phyloP scores from a whole-genome alignment of 2,888 invertebrate species.

The Rhimphoctona megacephalus region DNA sequence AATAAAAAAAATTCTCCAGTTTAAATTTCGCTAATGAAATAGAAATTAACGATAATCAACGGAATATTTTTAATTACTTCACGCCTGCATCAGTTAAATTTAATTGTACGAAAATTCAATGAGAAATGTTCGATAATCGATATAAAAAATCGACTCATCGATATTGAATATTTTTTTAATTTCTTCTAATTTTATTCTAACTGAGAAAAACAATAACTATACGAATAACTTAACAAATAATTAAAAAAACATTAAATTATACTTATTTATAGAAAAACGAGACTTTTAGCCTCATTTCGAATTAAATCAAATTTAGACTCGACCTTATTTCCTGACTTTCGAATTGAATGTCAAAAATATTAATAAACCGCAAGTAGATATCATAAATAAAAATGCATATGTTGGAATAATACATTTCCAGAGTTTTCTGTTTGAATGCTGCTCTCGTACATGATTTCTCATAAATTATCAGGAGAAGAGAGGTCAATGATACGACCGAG shows the following conservation, averaged over 20 bases:
- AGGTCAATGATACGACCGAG: slow-evolving; percentile 59
- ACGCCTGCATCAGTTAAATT: too few species aligned
- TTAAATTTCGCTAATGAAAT: too few species aligned
- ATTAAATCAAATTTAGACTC: neutral
- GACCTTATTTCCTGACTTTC: neutral
- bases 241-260: neutral
- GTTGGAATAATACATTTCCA: neutral
- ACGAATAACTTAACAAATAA: neutral
- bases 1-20: too few species aligned
- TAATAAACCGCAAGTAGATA: neutral
- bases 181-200: too few species aligned
- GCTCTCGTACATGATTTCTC: neutral
- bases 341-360: neutral
- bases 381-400: neutral
- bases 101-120: too few species aligned
- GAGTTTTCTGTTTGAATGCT: neutral
- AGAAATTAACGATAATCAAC: too few species aligned
- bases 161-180: too few species aligned
- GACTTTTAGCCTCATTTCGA: neutral
- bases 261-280: neutral
- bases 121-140: too few species aligned
- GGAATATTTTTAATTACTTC: too few species aligned
- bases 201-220: neutral
- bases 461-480: slow-evolving; percentile 31
- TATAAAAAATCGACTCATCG: too few species aligned